Conservation (phyloP, 1,140 invertebrate species). For the Oncopeltus fasciatus region DNA sequence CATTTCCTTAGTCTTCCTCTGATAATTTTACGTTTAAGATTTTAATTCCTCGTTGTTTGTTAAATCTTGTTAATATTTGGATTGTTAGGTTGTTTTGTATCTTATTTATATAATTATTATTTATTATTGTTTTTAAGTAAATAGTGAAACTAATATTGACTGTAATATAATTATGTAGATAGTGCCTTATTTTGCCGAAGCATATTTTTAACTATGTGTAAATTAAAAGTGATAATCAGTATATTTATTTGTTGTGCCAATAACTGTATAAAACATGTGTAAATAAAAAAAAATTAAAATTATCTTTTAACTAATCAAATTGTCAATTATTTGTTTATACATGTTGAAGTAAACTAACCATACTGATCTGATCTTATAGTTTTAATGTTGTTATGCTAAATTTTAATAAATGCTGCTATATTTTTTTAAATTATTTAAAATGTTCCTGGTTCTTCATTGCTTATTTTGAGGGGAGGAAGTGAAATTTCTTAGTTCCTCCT, state of each 20-base stretch:
- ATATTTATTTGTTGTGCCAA: slow-evolving; percentile 1
- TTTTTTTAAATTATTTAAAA: too few species aligned
- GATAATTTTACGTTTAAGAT: too few species aligned
- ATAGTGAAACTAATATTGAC: neutral
- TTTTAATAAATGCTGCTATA: too few species aligned
- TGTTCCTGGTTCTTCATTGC: too few species aligned
- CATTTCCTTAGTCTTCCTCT: too few species aligned
- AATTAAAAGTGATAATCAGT: neutral
- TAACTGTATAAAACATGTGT: neutral
- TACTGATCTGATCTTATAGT: neutral
- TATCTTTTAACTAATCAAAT: neutral
- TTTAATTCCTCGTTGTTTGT: too few species aligned
- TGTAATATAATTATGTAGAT: neutral
- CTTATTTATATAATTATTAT: neutral
- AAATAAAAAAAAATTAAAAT: neutral
- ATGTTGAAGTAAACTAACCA: neutral
- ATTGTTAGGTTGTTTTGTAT: neutral
- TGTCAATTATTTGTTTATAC: neutral
- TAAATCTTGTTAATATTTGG: neutral
- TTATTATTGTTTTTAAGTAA: neutral
- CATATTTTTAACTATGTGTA: neutral
- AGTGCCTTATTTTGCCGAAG: slow-evolving; percentile 2
- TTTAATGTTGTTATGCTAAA: too few species aligned
- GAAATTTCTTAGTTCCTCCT: too few species aligned
- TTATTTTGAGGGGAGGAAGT: too few species aligned